These are phyloP conservation scores for Caerostris darwini DNA, from an alignment of 1,140 invertebrate species.

Conservation along the genomic window DNA sequence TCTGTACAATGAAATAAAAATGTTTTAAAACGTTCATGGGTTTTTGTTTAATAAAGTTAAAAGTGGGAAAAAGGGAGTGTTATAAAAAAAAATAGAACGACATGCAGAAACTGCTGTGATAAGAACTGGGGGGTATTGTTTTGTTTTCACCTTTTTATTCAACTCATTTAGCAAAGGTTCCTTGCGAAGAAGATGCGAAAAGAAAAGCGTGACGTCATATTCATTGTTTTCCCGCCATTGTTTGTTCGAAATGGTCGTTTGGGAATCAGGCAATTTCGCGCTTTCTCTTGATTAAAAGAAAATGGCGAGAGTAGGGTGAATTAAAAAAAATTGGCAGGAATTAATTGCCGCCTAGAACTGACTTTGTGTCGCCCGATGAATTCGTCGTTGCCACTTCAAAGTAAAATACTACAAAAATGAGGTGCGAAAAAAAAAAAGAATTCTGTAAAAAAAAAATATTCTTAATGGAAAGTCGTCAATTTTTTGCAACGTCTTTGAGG, in stretches of 20 bases:
- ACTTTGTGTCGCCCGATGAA: constrained; percentile 76
- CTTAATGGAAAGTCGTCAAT: constrained; percentile 77
- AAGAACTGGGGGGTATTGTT: constrained; percentile 71
- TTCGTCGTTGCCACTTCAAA: constrained; percentile 76
- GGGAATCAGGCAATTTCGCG: constrained; percentile 77
- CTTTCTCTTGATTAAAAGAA: constrained; percentile 77
- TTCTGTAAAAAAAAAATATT: constrained; percentile 40
- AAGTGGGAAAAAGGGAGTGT: constrained; percentile 49
- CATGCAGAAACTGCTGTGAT: constrained; percentile 36
- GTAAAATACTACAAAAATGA: constrained; percentile 76
- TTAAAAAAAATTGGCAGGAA: constrained; percentile 73
- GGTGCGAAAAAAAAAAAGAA: constrained; percentile 54
- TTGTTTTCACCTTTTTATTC: constrained; percentile 77
- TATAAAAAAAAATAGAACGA: not conserved
- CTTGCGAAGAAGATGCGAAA: constrained; percentile 49
- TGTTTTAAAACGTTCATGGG: constrained; percentile 75
- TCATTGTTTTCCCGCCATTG: constrained; percentile 78
- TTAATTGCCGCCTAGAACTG: constrained; percentile 76
- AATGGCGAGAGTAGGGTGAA: constrained; percentile 61
- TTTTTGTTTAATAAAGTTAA: constrained; percentile 78
- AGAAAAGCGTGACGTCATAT: constrained; percentile 73
- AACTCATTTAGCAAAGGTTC: constrained; percentile 65
- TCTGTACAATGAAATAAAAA: constrained; percentile 74
- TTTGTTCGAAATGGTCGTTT: constrained; percentile 78
- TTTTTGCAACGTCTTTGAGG: constrained; percentile 71